A percentile compares a stretch with the other conserved stretches of the same genome.
phyloP scores from a whole-genome alignment of 2,113 vertebrate species.

The Paraplagusia blochii region DNA sequence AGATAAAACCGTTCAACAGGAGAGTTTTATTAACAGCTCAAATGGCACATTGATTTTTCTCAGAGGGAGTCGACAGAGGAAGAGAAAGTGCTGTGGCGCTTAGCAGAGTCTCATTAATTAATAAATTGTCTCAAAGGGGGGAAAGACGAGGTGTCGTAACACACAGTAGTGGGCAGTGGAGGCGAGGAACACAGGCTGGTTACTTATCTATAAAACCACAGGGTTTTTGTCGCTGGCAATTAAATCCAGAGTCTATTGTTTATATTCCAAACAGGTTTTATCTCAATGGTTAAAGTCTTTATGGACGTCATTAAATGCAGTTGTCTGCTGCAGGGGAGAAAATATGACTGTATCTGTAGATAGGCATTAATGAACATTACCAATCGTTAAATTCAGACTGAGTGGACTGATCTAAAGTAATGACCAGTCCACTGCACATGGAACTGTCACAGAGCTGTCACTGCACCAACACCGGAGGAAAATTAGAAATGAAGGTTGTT shows the following conservation, averaged over 20 bases:
- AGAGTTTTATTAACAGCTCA: slow-evolving; percentile 42
- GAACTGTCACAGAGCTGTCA: no score
- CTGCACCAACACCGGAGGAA: no score
- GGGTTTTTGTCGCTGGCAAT: slow-evolving; percentile 2
- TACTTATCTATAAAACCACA: slow-evolving; percentile 7
- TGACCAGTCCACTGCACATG: no score
- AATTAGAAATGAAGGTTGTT: no score
- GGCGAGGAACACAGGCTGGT: slow-evolving; percentile 14
- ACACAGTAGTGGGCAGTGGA: slow-evolving; percentile 18
- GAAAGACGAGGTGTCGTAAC: slow-evolving; percentile 29
- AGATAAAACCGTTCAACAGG: slow-evolving; percentile 29
- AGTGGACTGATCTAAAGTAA: no score
- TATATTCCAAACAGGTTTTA: background rate
- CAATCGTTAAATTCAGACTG: no score
- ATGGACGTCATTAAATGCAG: background rate
- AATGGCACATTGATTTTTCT: slow-evolving; percentile 62
- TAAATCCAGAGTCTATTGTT: background rate
- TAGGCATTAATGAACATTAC: no score
- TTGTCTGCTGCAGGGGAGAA: no score
- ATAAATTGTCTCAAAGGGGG: slow-evolving; percentile 49
- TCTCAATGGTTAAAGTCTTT: background rate
- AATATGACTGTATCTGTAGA: no score
- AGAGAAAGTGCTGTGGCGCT: slow-evolving; percentile 43
- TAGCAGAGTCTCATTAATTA: slow-evolving; percentile 66
- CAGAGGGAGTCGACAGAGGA: slow-evolving; percentile 52